Conservation (phyloP, 2,888 invertebrate genomes). For the Lissonota sp. region DNA sequence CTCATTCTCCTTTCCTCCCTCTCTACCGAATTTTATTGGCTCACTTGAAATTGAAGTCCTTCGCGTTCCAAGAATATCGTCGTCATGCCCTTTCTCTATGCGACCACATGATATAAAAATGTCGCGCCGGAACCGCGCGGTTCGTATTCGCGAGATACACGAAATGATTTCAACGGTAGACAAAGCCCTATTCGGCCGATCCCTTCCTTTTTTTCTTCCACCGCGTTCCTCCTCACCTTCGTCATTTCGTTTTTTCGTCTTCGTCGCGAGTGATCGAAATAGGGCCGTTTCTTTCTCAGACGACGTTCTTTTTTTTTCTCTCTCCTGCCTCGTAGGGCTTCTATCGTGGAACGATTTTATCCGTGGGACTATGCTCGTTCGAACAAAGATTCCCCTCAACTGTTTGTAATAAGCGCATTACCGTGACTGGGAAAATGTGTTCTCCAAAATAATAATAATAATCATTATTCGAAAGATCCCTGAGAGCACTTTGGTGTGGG, state of each 20-base stretch:
- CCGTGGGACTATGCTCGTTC: conserved; percentile 46
- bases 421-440: conserved; percentile 5
- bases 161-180: conserved; percentile 62
- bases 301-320: not conserved
- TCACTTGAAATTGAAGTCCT: conserved; percentile 73
- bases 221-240: conserved; percentile 13
- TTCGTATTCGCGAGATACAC: conserved; percentile 52
- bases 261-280: conserved; percentile 23
- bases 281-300: conserved; percentile 8
- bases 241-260: conserved; percentile 49
- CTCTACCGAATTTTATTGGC: conserved; percentile 70
- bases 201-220: not conserved
- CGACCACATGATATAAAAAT: too few relatives aligned
- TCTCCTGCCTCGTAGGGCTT: conserved; percentile 24
- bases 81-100: conserved; percentile 48
- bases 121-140: conserved; percentile 15
- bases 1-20: conserved; percentile 18
- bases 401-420: conserved; percentile 31
- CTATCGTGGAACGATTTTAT: conserved; percentile 40
- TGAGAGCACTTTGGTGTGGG: too few relatives aligned
- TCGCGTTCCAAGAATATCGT: conserved; percentile 70
- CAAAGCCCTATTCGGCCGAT: conserved; percentile 61
- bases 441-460: too few relatives aligned
- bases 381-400: conserved; percentile 60
- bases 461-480: too few relatives aligned